Evolutionary conservation across 2,113 vertebrate genomes (phyloP), one percentile per base, ranked within the genome.

Genomic region (Podiceps cristatus): DNA sequence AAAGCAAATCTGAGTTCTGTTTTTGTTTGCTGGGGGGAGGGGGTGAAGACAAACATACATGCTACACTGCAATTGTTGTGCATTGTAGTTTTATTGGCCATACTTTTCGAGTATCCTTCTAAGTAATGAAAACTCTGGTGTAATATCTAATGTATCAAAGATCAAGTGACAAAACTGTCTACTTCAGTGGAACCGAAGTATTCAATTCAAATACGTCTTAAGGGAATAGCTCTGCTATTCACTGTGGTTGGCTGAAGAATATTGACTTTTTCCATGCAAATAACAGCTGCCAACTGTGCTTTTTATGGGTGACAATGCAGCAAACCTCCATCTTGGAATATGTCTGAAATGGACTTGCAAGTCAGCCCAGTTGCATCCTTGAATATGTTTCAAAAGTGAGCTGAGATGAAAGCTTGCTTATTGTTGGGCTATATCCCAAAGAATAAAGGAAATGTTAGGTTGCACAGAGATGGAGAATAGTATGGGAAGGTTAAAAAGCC

Each of bases 141-240:
- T 81, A 85, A 68, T 64, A 87, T 37, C 50, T 91, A 88, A 79
- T 72, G 60, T 83, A 68, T 59, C 68, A 87, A 71, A 96, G 67
- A 63, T 64, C 44, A 80, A 79, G 33, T 62, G 63, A 74, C 88
- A 90, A 37, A 94, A 80, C 56, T 71, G 28, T 28, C 50, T 80
- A 72, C 60, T 58, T 68, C 81, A 76, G 31, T 93, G 60, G 60
- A 93, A 58, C 28, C 19, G 11, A 29, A 33, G 40, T 56, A 66
- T 81, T 67, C 8, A 35, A 18, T 56, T 35, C 25, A 23, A 92
- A 82, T 90, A 86, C 77, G 75, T 97, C 80, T 49, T 96, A 93
- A 94, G 92, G 79, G 67, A 89, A 94, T 93, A 85, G 16, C 12
- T 91, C 80, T 76, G 53, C 63, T 90, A 45, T 44, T 93, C 8